Base-by-base conservation (phyloP, 2,113 vertebrate genomes). In the Phasianus colchicus region DNA sequence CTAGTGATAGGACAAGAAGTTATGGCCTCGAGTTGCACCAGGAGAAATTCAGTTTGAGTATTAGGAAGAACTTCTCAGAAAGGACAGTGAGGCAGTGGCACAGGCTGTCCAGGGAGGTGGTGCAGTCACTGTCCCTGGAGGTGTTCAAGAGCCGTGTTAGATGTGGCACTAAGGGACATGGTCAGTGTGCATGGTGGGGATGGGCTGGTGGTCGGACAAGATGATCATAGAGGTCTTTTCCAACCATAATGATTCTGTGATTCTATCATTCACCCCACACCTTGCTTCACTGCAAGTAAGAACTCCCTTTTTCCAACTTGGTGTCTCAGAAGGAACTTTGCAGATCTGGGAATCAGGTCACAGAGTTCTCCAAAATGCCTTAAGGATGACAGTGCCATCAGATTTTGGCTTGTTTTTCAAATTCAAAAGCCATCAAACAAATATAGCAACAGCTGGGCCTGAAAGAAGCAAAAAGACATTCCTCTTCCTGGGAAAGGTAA, bases 401-500 rank as follows among this genome's bases (percentile, higher is more conserved):
- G 40, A 42, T 38, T 91, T 90, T 36, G 21, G 13, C 18, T 86
- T 74, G 6, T 83, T 77, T 32, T 21, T 75, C 16, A 54, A 63
- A 45, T 71, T 81, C 45, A 64, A 75, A 58, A 69, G 11, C 0
- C 47, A 72, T 72, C 52, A 87, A 81, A 75, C 61, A 79, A 75
- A 69, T 11, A 25, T 47, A 43, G 22, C 1, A 2, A 19, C 47
- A 82, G 15, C 32, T 82, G 57, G 32, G 25, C 38, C 84, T 72
- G 34, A 82, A 85, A 72, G 66, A 72, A 91, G 29, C 21, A 89
- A 30, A 77, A 74, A 78, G 69, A 72, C 48, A 17, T 2, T 3
- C 74, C 20, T 84, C 48, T 86, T 92, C 79, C 64, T 60, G 15
- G 60, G 93, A 92, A 66, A 65, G 36, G 27, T 36, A 82, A 65